phyloP scores from a whole-genome alignment of 2,113 vertebrate species.

The Xiphorhynchus elegans region DNA sequence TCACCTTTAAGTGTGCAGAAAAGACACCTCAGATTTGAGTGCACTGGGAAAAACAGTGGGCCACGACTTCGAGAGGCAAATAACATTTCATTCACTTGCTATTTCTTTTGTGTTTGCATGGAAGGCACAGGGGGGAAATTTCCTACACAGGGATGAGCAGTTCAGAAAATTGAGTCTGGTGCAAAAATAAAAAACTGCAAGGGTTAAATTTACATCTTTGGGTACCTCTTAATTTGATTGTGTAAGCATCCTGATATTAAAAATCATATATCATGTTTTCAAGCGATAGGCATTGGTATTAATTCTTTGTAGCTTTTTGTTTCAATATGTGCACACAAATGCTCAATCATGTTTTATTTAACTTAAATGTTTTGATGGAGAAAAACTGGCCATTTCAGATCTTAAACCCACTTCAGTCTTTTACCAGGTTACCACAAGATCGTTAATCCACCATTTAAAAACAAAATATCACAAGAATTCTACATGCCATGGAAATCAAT shows the following conservation, averaged over 20 bases:
- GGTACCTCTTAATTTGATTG: neutral
- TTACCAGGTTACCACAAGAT: neutral
- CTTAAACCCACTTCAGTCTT: neutral
- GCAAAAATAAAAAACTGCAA: neutral
- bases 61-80: neutral
- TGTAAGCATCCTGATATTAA: neutral
- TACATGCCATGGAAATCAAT: neutral
- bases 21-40: conserved; percentile 4
- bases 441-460: neutral
- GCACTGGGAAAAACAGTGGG: neutral
- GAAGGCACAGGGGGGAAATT: neutral
- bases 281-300: neutral
- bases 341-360: neutral
- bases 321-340: neutral
- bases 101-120: conserved; percentile 58
- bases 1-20: neutral
- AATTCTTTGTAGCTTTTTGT: neutral
- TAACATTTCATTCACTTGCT: conserved; percentile 9
- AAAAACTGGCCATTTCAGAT: neutral
- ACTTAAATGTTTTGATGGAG: neutral
- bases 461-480: neutral
- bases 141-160: conserved; percentile 67
- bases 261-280: neutral
- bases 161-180: conserved; percentile 66
- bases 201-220: neutral